A percentile compares a stretch with the other conserved stretches of the same genome.
Conservation (phyloP, 2,113 vertebrate species). For the Halichoerus grypus region DNA sequence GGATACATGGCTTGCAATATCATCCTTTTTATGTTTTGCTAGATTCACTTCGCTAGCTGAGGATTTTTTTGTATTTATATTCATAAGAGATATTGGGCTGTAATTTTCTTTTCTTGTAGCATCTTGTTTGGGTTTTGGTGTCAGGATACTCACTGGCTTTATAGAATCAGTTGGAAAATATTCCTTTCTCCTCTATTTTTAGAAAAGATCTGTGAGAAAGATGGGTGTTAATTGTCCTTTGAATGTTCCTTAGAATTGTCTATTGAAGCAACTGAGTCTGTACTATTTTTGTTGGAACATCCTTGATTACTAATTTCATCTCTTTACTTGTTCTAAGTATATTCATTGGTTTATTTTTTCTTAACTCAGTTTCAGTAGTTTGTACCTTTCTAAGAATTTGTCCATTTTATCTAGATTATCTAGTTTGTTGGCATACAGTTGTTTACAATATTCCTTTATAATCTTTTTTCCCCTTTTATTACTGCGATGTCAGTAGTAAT, state of each 20-base stretch:
- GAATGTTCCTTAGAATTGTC: background rate
- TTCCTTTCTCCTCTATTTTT: background rate
- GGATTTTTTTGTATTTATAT: background rate
- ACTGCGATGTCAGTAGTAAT: background rate
- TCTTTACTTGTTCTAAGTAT: background rate
- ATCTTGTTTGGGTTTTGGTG: background rate
- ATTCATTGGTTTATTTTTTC: background rate
- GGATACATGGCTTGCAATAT: background rate
- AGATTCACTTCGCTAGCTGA: background rate
- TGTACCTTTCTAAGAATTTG: background rate
- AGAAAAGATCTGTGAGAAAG: background rate
- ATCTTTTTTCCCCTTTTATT: background rate
- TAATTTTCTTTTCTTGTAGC: background rate
- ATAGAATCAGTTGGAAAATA: background rate
- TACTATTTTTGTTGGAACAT: background rate
- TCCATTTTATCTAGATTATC: background rate
- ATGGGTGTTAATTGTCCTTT: background rate
- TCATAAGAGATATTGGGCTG: background rate
- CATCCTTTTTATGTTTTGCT: background rate
- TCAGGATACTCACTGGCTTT: background rate
- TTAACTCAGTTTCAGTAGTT: background rate
- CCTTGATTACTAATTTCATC: background rate
- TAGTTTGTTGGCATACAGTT: background rate
- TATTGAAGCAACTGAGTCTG: background rate
- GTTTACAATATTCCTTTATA: background rate